Evolutionary conservation across 2,888 invertebrate genomes (phyloP).

Genomic region (Stomorhina lunata): DNA sequence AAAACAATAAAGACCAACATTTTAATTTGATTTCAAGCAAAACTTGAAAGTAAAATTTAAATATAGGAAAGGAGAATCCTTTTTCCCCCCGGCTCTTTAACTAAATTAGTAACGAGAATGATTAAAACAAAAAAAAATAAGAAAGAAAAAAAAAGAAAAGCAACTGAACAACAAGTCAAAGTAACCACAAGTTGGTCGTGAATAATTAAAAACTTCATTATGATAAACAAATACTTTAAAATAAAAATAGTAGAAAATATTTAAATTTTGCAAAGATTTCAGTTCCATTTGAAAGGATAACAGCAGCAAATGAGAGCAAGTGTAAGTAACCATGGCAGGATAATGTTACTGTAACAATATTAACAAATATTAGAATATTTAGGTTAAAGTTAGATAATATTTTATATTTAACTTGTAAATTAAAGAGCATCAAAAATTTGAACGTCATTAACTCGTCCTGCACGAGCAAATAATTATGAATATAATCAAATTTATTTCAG

Average conservation of each 20-base stretch:
- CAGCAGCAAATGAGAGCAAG: neutral
- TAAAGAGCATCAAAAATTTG: too few species aligned
- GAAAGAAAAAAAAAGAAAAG: neutral
- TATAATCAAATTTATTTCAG: too few species aligned
- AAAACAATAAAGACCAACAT: neutral
- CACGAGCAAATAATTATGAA: too few species aligned
- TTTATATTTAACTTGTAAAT: too few species aligned
- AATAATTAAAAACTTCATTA: constrained; percentile 27
- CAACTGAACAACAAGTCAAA: neutral
- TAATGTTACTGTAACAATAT: neutral
- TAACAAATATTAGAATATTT: too few species aligned
- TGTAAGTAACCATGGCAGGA: neutral
- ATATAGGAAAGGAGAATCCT: neutral
- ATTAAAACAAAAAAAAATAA: neutral
- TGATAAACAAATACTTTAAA: constrained; percentile 1
- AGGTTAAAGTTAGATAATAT: too few species aligned
- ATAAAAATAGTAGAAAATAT: neutral
- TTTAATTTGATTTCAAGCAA: neutral
- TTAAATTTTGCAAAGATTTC: neutral
- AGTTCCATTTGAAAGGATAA: neutral
- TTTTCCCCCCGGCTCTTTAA: neutral
- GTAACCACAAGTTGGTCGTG: neutral
- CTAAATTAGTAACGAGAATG: too few species aligned
- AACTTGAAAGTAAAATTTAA: too few species aligned
- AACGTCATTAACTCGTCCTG: too few species aligned